Evolutionary conservation across 64 coral and sea anemone genomes (phyloP).

Genomic region (Acropora yongei): DNA sequence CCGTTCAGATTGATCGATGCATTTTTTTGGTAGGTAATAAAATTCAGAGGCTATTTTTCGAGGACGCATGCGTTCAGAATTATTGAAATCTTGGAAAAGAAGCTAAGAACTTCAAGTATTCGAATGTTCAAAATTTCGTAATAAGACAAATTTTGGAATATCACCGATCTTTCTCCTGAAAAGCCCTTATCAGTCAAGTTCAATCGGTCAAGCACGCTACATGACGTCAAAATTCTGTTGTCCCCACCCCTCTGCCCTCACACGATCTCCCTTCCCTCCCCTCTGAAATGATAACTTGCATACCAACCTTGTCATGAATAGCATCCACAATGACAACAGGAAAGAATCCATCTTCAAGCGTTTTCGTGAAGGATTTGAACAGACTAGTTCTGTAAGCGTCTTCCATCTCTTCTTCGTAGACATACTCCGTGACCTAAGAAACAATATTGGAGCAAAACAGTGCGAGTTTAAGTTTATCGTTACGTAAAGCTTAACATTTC

Average conservation of each 20-base stretch:
- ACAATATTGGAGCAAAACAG: background rate
- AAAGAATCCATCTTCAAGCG: conserved; percentile 96
- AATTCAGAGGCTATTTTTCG: no score
- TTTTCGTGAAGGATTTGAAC: conserved; percentile 93
- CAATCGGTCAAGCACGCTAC: no score
- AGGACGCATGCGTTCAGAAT: no score
- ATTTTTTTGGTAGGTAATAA: no score
- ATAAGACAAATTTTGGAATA: no score
- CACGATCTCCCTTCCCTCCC: background rate
- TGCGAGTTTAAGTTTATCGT: background rate
- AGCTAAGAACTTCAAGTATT: no score
- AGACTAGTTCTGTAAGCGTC: conserved; percentile 84
- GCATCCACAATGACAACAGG: conserved; percentile 96
- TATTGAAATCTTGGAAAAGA: no score
- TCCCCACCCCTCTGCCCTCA: no score
- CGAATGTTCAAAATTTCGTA: no score
- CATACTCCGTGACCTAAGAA: conserved; percentile 89
- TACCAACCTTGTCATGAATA: conserved; percentile 85
- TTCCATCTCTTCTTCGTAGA: conserved; percentile 96
- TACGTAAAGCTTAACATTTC: background rate
- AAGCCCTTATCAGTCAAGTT: no score
- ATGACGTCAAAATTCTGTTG: background rate
- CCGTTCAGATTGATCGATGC: no score
- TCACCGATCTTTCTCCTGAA: no score
- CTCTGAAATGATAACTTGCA: background rate